Conservation (phyloP, 2,888 invertebrate genomes). For the Deilephila porcellus region DNA sequence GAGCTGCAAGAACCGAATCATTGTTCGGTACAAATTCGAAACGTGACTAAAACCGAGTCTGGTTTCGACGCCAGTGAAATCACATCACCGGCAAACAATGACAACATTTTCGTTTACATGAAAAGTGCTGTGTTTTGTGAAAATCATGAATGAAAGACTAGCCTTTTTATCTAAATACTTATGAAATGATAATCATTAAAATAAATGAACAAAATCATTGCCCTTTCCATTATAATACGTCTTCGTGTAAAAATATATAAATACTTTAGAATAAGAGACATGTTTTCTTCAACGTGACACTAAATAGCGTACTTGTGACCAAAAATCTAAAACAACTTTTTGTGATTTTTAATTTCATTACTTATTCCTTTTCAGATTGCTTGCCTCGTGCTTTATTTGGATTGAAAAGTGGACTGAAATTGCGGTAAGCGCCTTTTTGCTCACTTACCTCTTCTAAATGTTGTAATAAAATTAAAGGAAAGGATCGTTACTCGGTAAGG, state of each 20-base stretch:
- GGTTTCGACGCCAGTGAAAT: slow-evolving; percentile 46
- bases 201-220: too few relatives aligned
- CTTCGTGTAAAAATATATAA: too few relatives aligned
- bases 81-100: slow-evolving; percentile 6
- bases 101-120: not conserved
- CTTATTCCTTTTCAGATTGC: slow-evolving; percentile 54
- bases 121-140: too few relatives aligned
- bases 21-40: slow-evolving; percentile 42
- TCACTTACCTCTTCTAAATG: slow-evolving; percentile 12
- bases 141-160: too few relatives aligned
- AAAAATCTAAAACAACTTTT: not conserved
- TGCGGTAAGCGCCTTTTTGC: slow-evolving; percentile 54
- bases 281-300: too few relatives aligned
- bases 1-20: slow-evolving; percentile 47
- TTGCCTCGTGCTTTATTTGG: slow-evolving; percentile 43
- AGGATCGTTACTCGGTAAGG: slow-evolving; percentile 32
- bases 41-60: slow-evolving; percentile 55
- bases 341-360: not conserved
- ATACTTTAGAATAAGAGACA: too few relatives aligned
- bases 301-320: too few relatives aligned
- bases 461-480: slow-evolving; percentile 6
- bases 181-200: too few relatives aligned
- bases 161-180: too few relatives aligned
- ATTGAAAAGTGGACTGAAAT: slow-evolving; percentile 53
- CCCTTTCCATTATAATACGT: too few relatives aligned